Percentiles rank a stretch among this genome's conserved stretches.
Conservation (phyloP, 2,797 vertebrate genomes). For the Triplophysa yarkandensis region DNA sequence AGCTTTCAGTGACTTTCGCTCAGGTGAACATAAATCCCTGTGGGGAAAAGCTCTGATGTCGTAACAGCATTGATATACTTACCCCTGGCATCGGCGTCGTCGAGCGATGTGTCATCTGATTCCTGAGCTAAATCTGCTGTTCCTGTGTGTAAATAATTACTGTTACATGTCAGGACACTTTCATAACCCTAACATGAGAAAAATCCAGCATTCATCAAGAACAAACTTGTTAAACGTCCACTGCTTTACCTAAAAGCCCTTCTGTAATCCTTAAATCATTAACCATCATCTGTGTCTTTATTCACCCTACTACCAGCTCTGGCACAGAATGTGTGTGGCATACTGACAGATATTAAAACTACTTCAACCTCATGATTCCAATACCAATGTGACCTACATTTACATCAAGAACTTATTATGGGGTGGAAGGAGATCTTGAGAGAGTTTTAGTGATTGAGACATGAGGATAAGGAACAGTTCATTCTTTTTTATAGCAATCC, state of each 20-base stretch:
- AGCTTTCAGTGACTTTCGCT: background rate
- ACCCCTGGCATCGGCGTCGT: background rate
- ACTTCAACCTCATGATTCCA: too few species aligned
- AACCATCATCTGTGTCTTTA: too few species aligned
- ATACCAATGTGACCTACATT: background rate
- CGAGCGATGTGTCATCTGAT: background rate
- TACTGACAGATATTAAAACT: too few species aligned
- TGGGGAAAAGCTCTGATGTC: background rate
- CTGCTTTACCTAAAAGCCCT: background rate
- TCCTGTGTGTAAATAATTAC: background rate
- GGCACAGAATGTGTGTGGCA: too few species aligned
- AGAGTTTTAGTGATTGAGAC: background rate
- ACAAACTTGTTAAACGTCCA: constrained; percentile 3
- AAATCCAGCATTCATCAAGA: constrained; percentile 31
- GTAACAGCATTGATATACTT: background rate
- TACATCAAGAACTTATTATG: background rate
- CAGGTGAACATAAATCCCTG: constrained; percentile 1
- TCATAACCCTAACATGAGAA: background rate
- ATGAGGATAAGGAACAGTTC: background rate
- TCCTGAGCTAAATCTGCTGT: background rate
- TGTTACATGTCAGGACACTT: constrained; percentile 21
- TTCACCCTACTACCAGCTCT: too few species aligned
- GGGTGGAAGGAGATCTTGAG: too few species aligned
- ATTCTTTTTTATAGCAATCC: background rate
- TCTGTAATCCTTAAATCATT: background rate